phyloP scores from a whole-genome alignment of 30 jellyfish, hydroid and myxozoan species.

The Chironex yamaguchii region DNA sequence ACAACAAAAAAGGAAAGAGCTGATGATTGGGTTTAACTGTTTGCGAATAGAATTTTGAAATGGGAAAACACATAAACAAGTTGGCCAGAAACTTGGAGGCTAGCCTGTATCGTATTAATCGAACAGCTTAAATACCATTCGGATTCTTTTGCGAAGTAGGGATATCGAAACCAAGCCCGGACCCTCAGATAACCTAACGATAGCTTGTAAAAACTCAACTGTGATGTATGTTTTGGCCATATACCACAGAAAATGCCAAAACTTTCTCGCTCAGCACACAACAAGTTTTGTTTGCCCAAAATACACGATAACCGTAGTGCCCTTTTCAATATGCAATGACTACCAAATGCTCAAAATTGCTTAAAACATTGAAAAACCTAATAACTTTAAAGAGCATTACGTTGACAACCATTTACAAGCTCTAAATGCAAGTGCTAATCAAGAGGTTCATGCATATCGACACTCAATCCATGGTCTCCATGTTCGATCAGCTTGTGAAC shows the following conservation, averaged over 20 bases:
- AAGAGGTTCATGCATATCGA: constrained; percentile 16
- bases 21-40: constrained; percentile 6
- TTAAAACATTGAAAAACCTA: constrained; percentile 6
- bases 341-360: constrained; percentile 16
- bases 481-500: constrained; percentile 13
- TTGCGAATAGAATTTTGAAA: constrained; percentile 7
- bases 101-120: constrained; percentile 30
- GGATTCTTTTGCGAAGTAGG: constrained; percentile 11
- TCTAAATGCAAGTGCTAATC: constrained; percentile 17
- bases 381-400: not conserved
- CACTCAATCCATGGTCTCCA: constrained; percentile 25
- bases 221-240: constrained; percentile 18
- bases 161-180: constrained; percentile 12
- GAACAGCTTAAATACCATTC: constrained; percentile 7
- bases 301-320: constrained; percentile 14
- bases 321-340: constrained; percentile 17
- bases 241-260: not conserved
- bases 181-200: constrained; percentile 1
- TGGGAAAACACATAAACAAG: constrained; percentile 10
- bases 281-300: constrained; percentile 21
- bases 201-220: constrained; percentile 5
- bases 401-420: constrained; percentile 25
- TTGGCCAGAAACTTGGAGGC: constrained; percentile 33
- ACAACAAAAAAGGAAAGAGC: not conserved
- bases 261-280: no score